A percentile compares a stretch with the other conserved stretches of the same genome.
These are phyloP conservation scores for Eledona agricola DNA, from an alignment of 2,888 invertebrate genomes.

Conservation along the genomic window DNA sequence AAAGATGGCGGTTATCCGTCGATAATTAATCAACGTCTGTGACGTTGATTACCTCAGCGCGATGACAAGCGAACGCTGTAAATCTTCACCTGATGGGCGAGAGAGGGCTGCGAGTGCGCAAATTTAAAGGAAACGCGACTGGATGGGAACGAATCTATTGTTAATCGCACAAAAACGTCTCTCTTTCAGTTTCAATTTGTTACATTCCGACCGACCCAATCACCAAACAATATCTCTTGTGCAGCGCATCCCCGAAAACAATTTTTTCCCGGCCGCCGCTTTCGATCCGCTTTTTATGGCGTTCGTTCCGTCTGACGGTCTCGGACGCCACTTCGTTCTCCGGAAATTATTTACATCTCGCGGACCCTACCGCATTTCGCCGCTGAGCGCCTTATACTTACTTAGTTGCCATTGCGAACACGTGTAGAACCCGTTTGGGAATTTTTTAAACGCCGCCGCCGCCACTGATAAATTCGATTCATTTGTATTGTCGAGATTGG, in stretches of 20 bases:
- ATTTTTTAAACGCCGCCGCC: slow-evolving; percentile 16
- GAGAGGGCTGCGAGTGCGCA: slow-evolving; percentile 20
- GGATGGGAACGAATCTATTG: slow-evolving; percentile 30
- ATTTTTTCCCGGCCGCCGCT: slow-evolving; percentile 20
- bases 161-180: slow-evolving; percentile 14
- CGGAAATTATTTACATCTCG: neutral
- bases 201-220: slow-evolving; percentile 32
- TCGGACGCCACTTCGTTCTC: neutral
- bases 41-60: too few species aligned
- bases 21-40: too few species aligned
- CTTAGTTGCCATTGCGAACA: slow-evolving; percentile 26
- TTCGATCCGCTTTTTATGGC: slow-evolving; percentile 9
- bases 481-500: slow-evolving; percentile 14
- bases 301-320: neutral
- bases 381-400: slow-evolving; percentile 10
- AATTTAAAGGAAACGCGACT: slow-evolving; percentile 22
- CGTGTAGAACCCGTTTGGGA: slow-evolving; percentile 31
- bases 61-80: too few species aligned
- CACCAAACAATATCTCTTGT: slow-evolving; percentile 27
- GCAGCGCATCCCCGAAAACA: slow-evolving; percentile 28
- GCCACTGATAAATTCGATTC: slow-evolving; percentile 27
- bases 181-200: slow-evolving; percentile 36
- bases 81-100: too few species aligned
- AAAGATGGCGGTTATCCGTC: too few species aligned
- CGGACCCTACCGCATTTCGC: slow-evolving; percentile 25